A percentile compares a stretch with the other conserved stretches of the same genome.
These are phyloP conservation scores for Eonycteris spelaea DNA, from an alignment of 2,113 vertebrate genomes.

Conservation along the genomic window DNA sequence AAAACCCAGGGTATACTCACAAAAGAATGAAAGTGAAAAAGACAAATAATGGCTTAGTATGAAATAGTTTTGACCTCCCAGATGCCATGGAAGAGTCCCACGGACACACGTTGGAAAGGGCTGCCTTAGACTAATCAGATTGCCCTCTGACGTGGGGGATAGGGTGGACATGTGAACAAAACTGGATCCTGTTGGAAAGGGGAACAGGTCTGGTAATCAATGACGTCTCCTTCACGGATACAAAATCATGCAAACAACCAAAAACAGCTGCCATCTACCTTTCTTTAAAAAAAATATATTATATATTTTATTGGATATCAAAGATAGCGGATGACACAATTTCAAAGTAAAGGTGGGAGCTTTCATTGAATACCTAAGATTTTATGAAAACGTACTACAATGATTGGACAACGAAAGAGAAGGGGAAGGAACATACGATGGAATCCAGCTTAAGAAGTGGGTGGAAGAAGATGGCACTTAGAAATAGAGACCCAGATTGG, in stretches of 20 bases:
- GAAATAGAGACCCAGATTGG: background rate
- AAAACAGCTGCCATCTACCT: background rate
- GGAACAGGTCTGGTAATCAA: background rate
- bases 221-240: background rate
- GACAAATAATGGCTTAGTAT: background rate
- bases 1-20: background rate
- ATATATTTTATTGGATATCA: background rate
- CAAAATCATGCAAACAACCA: background rate
- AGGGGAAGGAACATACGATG: background rate
- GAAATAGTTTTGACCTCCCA: slow-evolving; percentile 15
- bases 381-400: background rate
- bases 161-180: background rate
- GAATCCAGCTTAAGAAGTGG: background rate
- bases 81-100: background rate
- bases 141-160: background rate
- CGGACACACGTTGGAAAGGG: background rate
- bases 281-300: background rate
- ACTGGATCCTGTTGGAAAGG: background rate
- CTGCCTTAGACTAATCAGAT: background rate
- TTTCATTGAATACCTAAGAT: background rate
- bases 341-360: background rate
- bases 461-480: background rate
- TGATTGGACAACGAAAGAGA: background rate
- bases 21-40: background rate
- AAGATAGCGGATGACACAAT: background rate